Conservation (phyloP, 2,113 vertebrate species). For the Mandrillus leucophaeus region DNA sequence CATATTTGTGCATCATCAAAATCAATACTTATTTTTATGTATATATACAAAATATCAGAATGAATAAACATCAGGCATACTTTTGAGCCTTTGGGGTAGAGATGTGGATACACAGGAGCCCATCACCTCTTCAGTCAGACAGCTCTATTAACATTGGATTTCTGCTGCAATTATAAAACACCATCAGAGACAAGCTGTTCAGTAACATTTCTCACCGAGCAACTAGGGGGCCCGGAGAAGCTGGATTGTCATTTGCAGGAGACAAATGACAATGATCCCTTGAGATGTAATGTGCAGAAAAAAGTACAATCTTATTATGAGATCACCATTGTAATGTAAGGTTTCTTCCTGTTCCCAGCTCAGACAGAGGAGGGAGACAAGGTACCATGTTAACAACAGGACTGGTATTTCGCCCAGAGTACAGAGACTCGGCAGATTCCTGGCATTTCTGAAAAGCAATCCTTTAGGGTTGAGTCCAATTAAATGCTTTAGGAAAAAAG, state of each 20-base stretch:
- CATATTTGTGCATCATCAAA: background rate
- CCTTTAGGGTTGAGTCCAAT: conserved; percentile 37
- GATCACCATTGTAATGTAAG: conserved; percentile 23
- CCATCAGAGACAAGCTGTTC: conserved; percentile 49
- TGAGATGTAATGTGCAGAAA: conserved; percentile 40
- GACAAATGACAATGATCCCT: conserved; percentile 58
- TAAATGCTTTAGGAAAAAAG: conserved; percentile 20
- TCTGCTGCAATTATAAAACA: conserved; percentile 71
- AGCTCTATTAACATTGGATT: conserved; percentile 64
- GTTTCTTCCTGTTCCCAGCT: conserved; percentile 62
- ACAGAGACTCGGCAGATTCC: background rate
- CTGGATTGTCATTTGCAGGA: conserved; percentile 63
- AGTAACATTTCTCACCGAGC: conserved; percentile 51
- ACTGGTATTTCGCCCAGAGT: background rate
- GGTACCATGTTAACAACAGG: conserved; percentile 36
- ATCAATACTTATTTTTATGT: conserved; percentile 28
- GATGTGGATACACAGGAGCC: conserved; percentile 1
- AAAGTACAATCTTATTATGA: conserved; percentile 24
- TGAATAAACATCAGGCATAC: conserved; percentile 23
- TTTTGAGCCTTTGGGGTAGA: conserved; percentile 27
- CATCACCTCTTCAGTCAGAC: conserved; percentile 31
- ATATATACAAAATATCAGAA: conserved; percentile 39
- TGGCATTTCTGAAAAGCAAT: conserved; percentile 9
- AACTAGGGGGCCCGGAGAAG: conserved; percentile 26
- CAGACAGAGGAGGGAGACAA: conserved; percentile 77